phyloP scores from a whole-genome alignment of 2,888 invertebrate species.

The Drosophila pseudotakahashii region DNA sequence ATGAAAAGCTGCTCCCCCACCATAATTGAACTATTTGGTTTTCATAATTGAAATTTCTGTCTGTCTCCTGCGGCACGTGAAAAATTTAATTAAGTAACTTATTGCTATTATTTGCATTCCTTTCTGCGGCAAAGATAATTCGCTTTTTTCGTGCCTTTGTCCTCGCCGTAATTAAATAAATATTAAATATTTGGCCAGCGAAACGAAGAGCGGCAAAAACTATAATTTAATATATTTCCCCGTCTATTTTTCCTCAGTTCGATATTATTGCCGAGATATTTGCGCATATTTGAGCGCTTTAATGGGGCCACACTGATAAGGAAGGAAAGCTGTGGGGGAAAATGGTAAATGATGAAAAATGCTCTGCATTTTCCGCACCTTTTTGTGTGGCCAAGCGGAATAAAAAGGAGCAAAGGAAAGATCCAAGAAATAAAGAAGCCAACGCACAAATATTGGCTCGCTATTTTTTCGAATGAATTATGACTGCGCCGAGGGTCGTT shows the following conservation, averaged over 20 bases:
- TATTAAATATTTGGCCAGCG: conserved; percentile 51
- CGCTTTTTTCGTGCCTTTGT: conserved; percentile 56
- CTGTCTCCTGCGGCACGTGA: conserved; percentile 59
- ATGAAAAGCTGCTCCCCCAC: conserved; percentile 40
- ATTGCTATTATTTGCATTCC: conserved; percentile 76
- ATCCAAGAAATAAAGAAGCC: conserved; percentile 55
- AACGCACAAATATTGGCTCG: conserved; percentile 73
- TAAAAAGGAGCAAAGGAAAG: conserved; percentile 35
- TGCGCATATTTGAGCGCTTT: conserved; percentile 50
- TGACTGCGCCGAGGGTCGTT: conserved; percentile 44
- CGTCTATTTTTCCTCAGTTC: not conserved
- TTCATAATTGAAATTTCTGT: conserved; percentile 69
- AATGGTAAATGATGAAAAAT: conserved; percentile 75
- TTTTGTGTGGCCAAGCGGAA: conserved; percentile 57
- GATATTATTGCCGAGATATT: conserved; percentile 43
- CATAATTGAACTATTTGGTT: conserved; percentile 76
- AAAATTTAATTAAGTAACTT: conserved; percentile 78
- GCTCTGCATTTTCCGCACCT: conserved; percentile 76
- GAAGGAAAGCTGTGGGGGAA: conserved; percentile 19
- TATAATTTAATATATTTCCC: conserved; percentile 31
- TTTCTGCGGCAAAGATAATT: conserved; percentile 57
- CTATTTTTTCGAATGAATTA: conserved; percentile 74
- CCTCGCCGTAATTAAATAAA: conserved; percentile 70
- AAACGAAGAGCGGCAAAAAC: conserved; percentile 37
- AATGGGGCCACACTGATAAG: conserved; percentile 70